Evolutionary conservation across 2,113 vertebrate genomes (phyloP), one percentile per base, ranked within the genome.

Genomic region (Plecturocebus donacophilus): DNA sequence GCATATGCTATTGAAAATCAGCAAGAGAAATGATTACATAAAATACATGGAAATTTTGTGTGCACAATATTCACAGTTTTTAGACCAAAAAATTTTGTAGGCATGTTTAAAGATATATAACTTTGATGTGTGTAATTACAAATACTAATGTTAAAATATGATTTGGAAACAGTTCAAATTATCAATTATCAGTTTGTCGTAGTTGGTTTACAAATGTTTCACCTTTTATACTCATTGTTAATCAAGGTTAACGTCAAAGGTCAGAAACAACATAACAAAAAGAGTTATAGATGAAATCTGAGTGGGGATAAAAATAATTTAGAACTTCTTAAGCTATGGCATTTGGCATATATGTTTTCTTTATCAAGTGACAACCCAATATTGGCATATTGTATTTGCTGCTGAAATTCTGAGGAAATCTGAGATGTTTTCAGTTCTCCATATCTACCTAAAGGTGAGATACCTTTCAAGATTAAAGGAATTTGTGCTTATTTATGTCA

Each of bases 1-100:
- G 10, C 14, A 40, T 58, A 68, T 88, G 35, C 35, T 97, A 30
- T 25, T 82, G 35, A 82, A 89, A 91, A 86, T 81, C 71, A 35
- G 68, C 38, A 94, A 76, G 8, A 96, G 7, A 91, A 94, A 87
- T 88, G 20, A 80, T 45, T 88, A 40, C 47, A 35, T 87, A 75
- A 68, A 71, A 47, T 61, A 32, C 52, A 52, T 71, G 13, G 8
- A 23, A 71, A 68, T 45, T 68, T 66, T 52, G 0, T 79, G 32
- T 35, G 47, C 5, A 70, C 0, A 7, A 35, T 49, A 90, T 91
- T 95, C 6, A 70, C 0, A 6, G 38, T 42, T 92, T 91, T 95
- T 54, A 77, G 0, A 38, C 16, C 32, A 85, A 94, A 91, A 49
- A 6, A 27, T 47, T 88, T 82, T 68, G 2, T 16, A 61, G 12